A percentile compares a stretch with the other conserved stretches of the same genome.
Evolutionary conservation across 2,888 invertebrate genomes (phyloP).

Genomic region (Chalcosyrphus nemorum): DNA sequence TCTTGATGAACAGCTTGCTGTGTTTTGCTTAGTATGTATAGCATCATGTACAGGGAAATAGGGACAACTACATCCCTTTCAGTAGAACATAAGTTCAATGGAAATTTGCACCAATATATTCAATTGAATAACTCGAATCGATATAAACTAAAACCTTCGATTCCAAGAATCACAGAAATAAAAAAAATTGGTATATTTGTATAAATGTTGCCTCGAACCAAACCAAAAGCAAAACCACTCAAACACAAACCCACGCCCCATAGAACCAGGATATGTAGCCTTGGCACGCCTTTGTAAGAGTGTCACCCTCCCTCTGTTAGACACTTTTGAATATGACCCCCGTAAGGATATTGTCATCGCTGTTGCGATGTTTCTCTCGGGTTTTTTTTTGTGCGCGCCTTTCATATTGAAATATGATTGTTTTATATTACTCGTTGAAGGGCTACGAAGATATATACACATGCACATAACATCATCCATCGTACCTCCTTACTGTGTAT

Average conservation of each 20-base stretch:
- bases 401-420: conserved; percentile 60
- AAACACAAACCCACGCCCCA: background rate
- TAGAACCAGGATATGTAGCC: conserved; percentile 8
- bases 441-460: conserved; percentile 8
- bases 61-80: too few species aligned
- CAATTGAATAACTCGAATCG: background rate
- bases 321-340: conserved; percentile 4
- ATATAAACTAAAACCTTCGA: background rate
- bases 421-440: conserved; percentile 48
- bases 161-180: background rate
- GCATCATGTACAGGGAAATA: too few species aligned
- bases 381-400: background rate
- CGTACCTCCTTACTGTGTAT: conserved; percentile 12
- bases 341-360: conserved; percentile 37
- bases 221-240: background rate
- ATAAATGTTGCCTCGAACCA: background rate
- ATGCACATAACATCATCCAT: conserved; percentile 3
- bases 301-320: background rate
- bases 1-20: too few species aligned
- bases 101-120: background rate
- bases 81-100: background rate
- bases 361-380: background rate
- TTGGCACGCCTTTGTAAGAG: conserved; percentile 20
- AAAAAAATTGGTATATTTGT: background rate
- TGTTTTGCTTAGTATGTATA: too few species aligned